A percentile compares a stretch with the other conserved stretches of the same genome.
Evolutionary conservation across 2,888 invertebrate species (phyloP).

Genomic region (Macrophya annulata): DNA sequence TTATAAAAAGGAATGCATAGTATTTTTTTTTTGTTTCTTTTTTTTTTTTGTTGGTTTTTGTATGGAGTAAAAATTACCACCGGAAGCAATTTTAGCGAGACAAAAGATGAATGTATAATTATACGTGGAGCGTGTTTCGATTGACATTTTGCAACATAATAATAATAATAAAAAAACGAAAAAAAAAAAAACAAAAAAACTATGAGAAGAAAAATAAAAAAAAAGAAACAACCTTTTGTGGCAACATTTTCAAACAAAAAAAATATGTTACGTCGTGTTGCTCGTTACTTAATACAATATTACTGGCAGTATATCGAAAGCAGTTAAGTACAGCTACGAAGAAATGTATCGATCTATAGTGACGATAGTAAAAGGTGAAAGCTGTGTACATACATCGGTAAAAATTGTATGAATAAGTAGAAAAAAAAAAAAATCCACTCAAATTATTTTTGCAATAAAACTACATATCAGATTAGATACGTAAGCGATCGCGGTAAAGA

Average conservation of each 20-base stretch:
- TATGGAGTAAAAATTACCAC: background rate
- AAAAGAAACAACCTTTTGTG: background rate
- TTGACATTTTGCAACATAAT: constrained; percentile 34
- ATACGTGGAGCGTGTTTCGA: constrained; percentile 13
- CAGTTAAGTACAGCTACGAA: background rate
- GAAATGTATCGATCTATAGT: constrained; percentile 5
- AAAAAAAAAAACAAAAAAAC: background rate
- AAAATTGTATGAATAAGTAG: background rate
- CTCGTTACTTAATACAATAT: constrained; percentile 13
- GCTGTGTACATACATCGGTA: background rate
- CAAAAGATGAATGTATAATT: constrained; percentile 13
- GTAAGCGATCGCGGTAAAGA: background rate
- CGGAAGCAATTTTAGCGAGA: constrained; percentile 17
- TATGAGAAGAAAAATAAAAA: background rate
- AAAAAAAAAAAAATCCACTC: background rate
- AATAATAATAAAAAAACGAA: background rate
- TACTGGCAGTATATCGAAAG: background rate
- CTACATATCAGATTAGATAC: background rate
- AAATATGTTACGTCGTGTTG: constrained; percentile 1
- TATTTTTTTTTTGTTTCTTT: background rate
- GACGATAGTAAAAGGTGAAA: constrained; percentile 15
- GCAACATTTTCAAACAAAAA: background rate
- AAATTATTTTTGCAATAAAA: background rate
- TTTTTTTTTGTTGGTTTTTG: background rate
- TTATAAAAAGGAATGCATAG: background rate